Evolutionary conservation across 2,113 vertebrate genomes (phyloP).

Genomic region (Eublepharis macularius): DNA sequence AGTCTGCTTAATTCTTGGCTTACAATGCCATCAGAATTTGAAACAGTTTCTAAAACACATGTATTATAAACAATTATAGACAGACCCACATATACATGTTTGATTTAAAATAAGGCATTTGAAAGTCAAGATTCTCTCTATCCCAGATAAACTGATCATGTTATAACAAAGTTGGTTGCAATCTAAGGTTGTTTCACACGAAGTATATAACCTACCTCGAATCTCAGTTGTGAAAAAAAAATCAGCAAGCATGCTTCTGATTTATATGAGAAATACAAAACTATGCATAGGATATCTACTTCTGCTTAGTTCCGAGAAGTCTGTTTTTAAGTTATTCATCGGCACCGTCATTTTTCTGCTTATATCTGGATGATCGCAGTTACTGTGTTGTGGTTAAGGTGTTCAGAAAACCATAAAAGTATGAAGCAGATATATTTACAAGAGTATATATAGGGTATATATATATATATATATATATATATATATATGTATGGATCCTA

Average conservation of each 20-base stretch:
- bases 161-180: conserved; percentile 51
- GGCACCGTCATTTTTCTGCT: conserved; percentile 35
- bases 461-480: conserved; percentile 12
- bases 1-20: too few species aligned
- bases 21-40: neutral
- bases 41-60: neutral
- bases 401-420: conserved; percentile 57
- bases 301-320: conserved; percentile 76
- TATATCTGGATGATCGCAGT: neutral
- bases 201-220: conserved; percentile 81
- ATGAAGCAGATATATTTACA: conserved; percentile 25
- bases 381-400: neutral
- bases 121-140: conserved; percentile 22
- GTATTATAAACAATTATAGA: neutral
- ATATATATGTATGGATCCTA: neutral
- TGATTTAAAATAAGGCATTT: conserved; percentile 33
- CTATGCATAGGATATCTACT: conserved; percentile 77
- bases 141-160: neutral
- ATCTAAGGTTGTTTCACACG: conserved; percentile 72
- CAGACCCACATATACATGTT: neutral
- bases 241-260: conserved; percentile 74
- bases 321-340: conserved; percentile 70
- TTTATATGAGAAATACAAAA: conserved; percentile 68
- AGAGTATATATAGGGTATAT: too few species aligned
- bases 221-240: conserved; percentile 71